Conservation (phyloP, 2,888 invertebrate species). For the Cenopis cana region DNA sequence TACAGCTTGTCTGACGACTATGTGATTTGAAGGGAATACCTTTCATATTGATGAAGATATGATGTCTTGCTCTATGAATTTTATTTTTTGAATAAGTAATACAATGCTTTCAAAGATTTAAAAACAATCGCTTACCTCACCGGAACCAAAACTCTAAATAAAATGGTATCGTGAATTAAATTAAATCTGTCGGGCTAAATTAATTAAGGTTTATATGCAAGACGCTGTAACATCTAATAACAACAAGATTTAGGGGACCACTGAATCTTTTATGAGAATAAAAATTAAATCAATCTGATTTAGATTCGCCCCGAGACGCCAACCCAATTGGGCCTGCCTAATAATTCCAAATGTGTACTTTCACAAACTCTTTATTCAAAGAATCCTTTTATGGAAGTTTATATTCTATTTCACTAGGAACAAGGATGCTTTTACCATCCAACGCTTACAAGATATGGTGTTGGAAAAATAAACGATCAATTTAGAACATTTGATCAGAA, state of each 20-base stretch:
- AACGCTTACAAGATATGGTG: not conserved
- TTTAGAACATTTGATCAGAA: conserved; percentile 24
- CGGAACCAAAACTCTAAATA: too few relatives aligned
- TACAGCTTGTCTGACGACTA: too few relatives aligned
- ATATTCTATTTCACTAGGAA: not conserved
- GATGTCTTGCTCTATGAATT: too few relatives aligned
- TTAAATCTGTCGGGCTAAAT: conserved; percentile 4
- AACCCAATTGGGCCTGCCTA: conserved; percentile 3
- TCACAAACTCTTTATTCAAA: not conserved
- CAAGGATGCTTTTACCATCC: not conserved
- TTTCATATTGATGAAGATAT: too few relatives aligned
- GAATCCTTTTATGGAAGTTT: not conserved
- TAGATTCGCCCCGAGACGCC: conserved; percentile 16
- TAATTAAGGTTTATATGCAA: not conserved
- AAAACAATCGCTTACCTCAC: too few relatives aligned
- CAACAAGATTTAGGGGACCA: not conserved
- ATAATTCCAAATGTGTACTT: conserved; percentile 1
- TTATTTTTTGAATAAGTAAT: too few relatives aligned
- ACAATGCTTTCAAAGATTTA: too few relatives aligned
- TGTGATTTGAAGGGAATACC: too few relatives aligned
- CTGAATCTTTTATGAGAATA: conserved; percentile 17
- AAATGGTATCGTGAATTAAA: too few relatives aligned
- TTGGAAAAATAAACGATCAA: not conserved
- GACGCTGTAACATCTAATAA: not conserved
- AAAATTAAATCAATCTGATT: conserved; percentile 27